A percentile compares a stretch with the other conserved stretches of the same genome.
Evolutionary conservation across 1,140 invertebrate species (phyloP).

Genomic region (Nasonia longicornis): DNA sequence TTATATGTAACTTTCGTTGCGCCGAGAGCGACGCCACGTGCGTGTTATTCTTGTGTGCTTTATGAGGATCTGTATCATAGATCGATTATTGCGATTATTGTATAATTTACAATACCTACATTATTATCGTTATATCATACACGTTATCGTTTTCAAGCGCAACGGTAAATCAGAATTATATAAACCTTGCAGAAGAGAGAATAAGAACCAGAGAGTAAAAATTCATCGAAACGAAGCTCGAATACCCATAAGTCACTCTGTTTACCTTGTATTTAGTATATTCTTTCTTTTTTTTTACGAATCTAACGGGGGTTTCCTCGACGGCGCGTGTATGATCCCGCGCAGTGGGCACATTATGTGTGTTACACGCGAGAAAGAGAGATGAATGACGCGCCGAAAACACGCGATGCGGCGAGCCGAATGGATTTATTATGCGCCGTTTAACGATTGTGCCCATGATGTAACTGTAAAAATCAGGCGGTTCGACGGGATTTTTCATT

Average conservation of each 20-base stretch:
- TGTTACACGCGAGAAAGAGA: neutral
- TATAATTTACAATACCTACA: too few species aligned
- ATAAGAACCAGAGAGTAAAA: neutral
- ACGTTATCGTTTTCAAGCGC: neutral
- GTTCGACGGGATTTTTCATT: neutral
- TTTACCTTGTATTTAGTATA: conserved; percentile 41
- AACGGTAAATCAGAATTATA: conserved; percentile 39
- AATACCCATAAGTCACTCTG: conserved; percentile 32
- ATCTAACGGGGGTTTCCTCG: conserved; percentile 41
- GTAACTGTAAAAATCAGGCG: conserved; percentile 37
- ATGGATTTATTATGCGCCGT: conserved; percentile 18
- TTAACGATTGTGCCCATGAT: conserved; percentile 20
- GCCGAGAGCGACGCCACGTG: neutral
- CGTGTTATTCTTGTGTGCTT: too few species aligned
- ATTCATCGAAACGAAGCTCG: neutral
- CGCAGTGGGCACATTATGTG: neutral
- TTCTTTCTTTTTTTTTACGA: conserved; percentile 34
- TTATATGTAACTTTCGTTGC: conserved; percentile 5
- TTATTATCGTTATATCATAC: too few species aligned
- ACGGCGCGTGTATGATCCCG: neutral
- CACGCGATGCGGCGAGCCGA: neutral
- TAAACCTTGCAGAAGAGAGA: neutral
- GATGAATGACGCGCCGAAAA: conserved; percentile 6
- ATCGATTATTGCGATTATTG: too few species aligned
- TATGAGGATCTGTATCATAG: too few species aligned